Evolutionary conservation across 2,888 invertebrate species (phyloP), one percentile per base, ranked within the genome.

Genomic region (Drosophila neonasuta): DNA sequence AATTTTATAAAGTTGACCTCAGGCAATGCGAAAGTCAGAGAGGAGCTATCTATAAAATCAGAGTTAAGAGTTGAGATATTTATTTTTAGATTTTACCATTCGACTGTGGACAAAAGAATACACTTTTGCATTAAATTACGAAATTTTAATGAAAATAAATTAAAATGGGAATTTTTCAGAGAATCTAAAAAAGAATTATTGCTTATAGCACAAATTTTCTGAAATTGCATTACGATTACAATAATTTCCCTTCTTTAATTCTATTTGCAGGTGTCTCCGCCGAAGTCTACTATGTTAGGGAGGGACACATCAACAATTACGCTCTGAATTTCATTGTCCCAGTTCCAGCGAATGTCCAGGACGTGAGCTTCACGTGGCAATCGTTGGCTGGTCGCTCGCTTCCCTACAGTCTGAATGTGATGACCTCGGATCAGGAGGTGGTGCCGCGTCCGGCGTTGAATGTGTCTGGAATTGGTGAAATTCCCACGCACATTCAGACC

Each of bases 281-380:
- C 8, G 96, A 97, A 91, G 92, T 98, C 76, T 98, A 95, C 92
- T 98, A 98, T 91, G 97, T 98, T 42, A 93, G 96, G 63, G 96
- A 97, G 86, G 98, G 97, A 2, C 94, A 95, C 88, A 94, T 97
- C 90, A 97, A 98, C 91, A 95, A 95, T 88, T 97, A 97, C 90
- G 98, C 98, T 5, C 92, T 97, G 73, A 95, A 96, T 91, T 98
- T 97, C 90, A 94, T 95, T 74, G 95, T 98, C 51, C 96, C 96
- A 0, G 96, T 98, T 72, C 96, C 96, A 15, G 95, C 96, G 3
- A 95, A 96, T 86, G 94, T 97, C 77, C 94, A 95, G 77, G 95
- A 95, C 83, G 93, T 98, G 50, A 95, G 96, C 89, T 98, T 98
- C 91, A 96, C 96, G 10, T 98, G 98, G 98, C 96, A 97, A 91